Evolutionary conservation across 2,888 invertebrate genomes (phyloP).

Genomic region (Noctua janthe): DNA sequence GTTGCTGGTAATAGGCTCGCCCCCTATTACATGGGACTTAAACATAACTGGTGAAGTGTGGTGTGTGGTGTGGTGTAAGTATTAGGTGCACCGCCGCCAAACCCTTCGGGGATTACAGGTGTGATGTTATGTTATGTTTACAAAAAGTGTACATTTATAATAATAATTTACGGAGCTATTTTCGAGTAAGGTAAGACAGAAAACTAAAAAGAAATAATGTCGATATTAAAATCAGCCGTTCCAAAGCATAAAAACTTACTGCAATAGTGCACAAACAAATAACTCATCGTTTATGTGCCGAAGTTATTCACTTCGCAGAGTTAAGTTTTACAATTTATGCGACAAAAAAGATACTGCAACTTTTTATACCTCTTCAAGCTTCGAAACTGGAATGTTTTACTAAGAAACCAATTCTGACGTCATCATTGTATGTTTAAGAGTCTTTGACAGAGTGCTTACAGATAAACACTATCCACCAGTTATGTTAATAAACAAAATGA

Average conservation of each 20-base stretch:
- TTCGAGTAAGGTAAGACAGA: background rate
- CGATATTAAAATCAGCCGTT: background rate
- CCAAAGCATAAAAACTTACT: slow-evolving; percentile 4
- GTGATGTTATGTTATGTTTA: too few relatives aligned
- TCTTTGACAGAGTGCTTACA: too few relatives aligned
- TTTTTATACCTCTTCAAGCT: slow-evolving; percentile 39
- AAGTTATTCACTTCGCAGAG: slow-evolving; percentile 57
- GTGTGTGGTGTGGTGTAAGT: too few relatives aligned
- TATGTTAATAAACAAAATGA: background rate
- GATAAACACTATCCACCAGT: background rate
- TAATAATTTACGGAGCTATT: background rate
- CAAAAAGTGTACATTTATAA: too few relatives aligned
- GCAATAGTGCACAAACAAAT: slow-evolving; percentile 60
- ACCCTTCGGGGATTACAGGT: too few relatives aligned
- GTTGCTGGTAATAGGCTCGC: too few relatives aligned
- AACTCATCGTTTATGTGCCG: slow-evolving; percentile 54
- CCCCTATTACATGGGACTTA: too few relatives aligned
- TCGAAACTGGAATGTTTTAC: slow-evolving; percentile 23
- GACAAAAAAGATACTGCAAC: slow-evolving; percentile 41
- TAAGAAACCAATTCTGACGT: background rate
- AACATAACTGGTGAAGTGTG: too few relatives aligned
- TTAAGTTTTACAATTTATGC: slow-evolving; percentile 57
- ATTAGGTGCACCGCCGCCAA: too few relatives aligned
- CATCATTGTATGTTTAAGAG: background rate
- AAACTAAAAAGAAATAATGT: background rate